Evolutionary conservation across 2,113 vertebrate species (phyloP), one percentile per base, ranked within the genome.

Genomic region (Nothobranchius kuhntae): DNA sequence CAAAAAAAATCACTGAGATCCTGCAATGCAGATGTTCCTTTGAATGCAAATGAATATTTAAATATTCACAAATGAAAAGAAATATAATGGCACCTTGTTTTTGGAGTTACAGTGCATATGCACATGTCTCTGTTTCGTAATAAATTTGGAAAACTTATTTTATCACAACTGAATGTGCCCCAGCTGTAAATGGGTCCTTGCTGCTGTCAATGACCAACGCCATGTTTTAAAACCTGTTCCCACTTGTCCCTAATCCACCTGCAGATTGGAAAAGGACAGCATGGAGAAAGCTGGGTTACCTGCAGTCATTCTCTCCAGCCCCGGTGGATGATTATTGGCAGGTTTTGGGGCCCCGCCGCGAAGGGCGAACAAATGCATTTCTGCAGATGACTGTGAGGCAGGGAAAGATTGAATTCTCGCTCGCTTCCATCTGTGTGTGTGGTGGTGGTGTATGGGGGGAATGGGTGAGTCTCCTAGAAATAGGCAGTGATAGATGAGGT

Each of bases 401-500:
- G 13, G 82, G 79, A 90, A 85, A 91, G 88, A 92, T 92, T 92
- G 63, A 92, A 53, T 68, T 86, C 88, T 90, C 86, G 81, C 83
- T 86, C 78, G 71, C 61, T 60, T 62, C 80, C 26, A 52, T 86
- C 69, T 53, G 80, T 63, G 82, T 78, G 75, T 69, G 80, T 7
- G 14, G 35, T 35, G 48, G 51, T 9, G 51, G 51, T 26, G 2
- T 45, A 10, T 9, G 13, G 40, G 77, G 80, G 54, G 85, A 91
- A 51, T 51, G n/a, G 85, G 48, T 73, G 67, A 90, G 83, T 87
- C 80, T 88, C 54, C 47, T 63, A 73, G 86, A 93, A 92, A 83
- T 63, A 93, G 81, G 78, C 85, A 92, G 81, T 92, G 92, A 93
- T 86, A 92, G 90, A 93, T 92, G 90, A 92, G 92, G 85, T 85